These are phyloP conservation scores for Aspiorhynchus laticeps DNA, from an alignment of 2,113 vertebrate species.

Conservation along the genomic window DNA sequence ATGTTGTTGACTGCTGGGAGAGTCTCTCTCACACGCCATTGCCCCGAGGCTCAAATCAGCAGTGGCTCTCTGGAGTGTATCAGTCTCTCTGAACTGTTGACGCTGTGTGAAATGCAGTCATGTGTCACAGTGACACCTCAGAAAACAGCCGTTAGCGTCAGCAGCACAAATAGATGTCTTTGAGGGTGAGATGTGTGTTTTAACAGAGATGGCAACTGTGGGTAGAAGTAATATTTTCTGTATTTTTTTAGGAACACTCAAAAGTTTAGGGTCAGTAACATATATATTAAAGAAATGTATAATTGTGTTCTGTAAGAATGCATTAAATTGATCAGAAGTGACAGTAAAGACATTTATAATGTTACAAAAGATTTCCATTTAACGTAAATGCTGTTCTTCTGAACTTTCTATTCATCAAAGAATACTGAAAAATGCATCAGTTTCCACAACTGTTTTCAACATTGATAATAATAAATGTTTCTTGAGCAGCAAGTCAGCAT, in stretches of 20 bases:
- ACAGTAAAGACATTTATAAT: background rate
- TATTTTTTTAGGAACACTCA: background rate
- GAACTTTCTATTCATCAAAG: background rate
- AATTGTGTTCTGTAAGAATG: background rate
- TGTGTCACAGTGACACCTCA: conserved; percentile 75
- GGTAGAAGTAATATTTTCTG: background rate
- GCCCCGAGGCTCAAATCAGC: background rate
- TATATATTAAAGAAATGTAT: background rate
- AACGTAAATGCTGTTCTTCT: background rate
- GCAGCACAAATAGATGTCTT: conserved; percentile 48
- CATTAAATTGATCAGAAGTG: background rate
- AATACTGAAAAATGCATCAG: background rate
- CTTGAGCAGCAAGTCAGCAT: no score
- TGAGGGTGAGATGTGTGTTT: conserved; percentile 50
- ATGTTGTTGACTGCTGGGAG: conserved; percentile 18
- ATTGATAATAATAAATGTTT: background rate
- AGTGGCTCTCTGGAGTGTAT: conserved; percentile 49
- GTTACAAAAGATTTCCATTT: background rate
- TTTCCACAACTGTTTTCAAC: background rate
- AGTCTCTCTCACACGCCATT: conserved; percentile 38
- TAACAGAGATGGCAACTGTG: background rate
- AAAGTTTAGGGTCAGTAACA: background rate
- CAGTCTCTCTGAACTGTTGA: conserved; percentile 27
- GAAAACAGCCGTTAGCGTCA: conserved; percentile 69
- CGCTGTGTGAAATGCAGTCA: conserved; percentile 42